Conservation (phyloP, 1,140 invertebrate genomes). For the Drosophila bocki region DNA sequence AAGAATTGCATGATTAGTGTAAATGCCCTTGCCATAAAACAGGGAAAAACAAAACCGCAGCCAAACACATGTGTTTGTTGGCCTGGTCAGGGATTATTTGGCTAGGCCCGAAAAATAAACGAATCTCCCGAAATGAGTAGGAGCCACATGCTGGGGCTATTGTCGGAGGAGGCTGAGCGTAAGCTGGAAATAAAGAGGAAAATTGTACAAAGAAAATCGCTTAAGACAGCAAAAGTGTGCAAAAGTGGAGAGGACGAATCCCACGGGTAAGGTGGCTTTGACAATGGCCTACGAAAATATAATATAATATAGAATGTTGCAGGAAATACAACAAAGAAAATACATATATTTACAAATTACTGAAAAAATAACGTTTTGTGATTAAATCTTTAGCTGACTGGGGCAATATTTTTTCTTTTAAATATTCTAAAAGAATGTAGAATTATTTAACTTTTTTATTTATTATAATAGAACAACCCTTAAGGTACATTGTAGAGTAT, state of each 20-base stretch:
- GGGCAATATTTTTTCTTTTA: neutral
- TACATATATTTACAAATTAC: neutral
- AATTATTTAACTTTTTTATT: too few relatives aligned
- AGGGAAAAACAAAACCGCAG: conserved; percentile 30
- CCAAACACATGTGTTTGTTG: conserved; percentile 25
- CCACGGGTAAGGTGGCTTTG: neutral
- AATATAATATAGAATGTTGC: neutral
- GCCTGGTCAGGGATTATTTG: conserved; percentile 45
- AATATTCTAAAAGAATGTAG: neutral
- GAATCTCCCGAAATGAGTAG: conserved; percentile 46
- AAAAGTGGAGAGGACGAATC: neutral
- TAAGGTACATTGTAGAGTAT: conserved; percentile 9
- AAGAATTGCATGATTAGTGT: conserved; percentile 76
- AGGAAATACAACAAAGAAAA: neutral
- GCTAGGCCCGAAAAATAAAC: conserved; percentile 40
- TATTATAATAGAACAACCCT: neutral
- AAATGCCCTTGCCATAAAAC: conserved; percentile 65
- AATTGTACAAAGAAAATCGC: conserved; percentile 47
- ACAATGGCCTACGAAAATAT: neutral
- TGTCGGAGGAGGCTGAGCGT: conserved; percentile 26
- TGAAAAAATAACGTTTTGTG: neutral
- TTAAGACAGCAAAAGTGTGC: conserved; percentile 61
- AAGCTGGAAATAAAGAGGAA: conserved; percentile 33
- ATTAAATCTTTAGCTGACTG: neutral
- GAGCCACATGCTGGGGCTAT: conserved; percentile 41